phyloP scores from a whole-genome alignment of 2,888 invertebrate species.

The Acanthosoma haemorrhoidale region DNA sequence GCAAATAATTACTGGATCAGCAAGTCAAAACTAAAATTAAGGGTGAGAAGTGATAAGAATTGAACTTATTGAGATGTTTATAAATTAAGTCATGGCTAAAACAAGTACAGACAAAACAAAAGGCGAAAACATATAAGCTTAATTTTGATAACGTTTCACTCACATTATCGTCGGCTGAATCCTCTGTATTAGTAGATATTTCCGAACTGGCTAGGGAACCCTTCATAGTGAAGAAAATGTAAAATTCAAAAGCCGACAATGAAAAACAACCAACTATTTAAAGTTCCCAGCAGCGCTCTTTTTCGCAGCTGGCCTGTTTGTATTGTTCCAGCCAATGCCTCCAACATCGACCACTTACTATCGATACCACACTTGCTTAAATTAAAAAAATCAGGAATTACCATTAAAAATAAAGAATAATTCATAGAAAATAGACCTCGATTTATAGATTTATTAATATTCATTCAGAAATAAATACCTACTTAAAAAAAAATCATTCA shows the following conservation, averaged over 20 bases:
- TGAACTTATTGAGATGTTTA: no score
- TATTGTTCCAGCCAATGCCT: conserved; percentile 6
- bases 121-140: no score
- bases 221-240: conserved; percentile 38
- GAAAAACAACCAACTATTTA: not conserved
- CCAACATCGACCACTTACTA: not conserved
- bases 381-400: not conserved
- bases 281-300: conserved; percentile 4
- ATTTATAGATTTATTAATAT: no score
- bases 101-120: no score
- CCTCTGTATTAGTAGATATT: conserved; percentile 50
- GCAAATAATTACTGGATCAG: no score
- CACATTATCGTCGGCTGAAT: conserved; percentile 55
- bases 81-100: no score
- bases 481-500: no score
- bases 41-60: no score
- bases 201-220: conserved; percentile 43
- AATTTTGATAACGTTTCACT: conserved; percentile 35
- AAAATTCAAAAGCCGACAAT: not conserved
- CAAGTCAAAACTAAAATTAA: no score
- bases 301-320: conserved; percentile 13
- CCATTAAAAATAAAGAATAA: no score
- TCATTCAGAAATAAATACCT: no score
- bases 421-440: no score
- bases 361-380: not conserved